A percentile compares a stretch with the other conserved stretches of the same genome.
These are phyloP conservation scores for Gortyna flavago DNA, from an alignment of 2,888 invertebrate genomes.

Conservation along the genomic window DNA sequence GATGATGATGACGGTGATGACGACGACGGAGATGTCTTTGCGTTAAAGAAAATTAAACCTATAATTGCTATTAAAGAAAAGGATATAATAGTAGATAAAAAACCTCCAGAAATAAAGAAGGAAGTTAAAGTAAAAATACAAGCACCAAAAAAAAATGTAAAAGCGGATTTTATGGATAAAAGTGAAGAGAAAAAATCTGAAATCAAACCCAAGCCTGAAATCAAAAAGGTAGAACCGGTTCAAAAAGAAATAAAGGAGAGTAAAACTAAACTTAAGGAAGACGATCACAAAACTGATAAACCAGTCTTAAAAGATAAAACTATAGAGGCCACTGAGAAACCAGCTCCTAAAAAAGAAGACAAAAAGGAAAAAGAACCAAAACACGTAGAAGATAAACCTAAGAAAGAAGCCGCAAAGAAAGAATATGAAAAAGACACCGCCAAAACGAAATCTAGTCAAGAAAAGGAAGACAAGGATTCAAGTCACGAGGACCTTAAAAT, in stretches of 20 bases:
- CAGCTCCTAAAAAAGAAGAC: constrained; percentile 58
- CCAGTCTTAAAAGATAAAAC: constrained; percentile 37
- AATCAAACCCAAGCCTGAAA: constrained; percentile 45
- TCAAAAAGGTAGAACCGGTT: constrained; percentile 48
- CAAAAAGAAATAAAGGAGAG: constrained; percentile 61
- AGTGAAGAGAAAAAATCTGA: constrained; percentile 23
- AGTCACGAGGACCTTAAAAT: constrained; percentile 45
- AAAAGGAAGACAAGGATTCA: constrained; percentile 49
- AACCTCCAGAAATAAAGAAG: constrained; percentile 29
- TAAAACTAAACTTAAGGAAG: constrained; percentile 47
- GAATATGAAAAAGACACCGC: constrained; percentile 51
- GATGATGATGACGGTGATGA: constrained; percentile 27
- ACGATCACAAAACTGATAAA: constrained; percentile 44
- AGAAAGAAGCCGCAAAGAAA: constrained; percentile 57
- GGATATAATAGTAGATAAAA: constrained; percentile 25
- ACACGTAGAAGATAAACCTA: constrained; percentile 54
- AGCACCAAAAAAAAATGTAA: constrained; percentile 23
- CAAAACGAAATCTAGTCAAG: constrained; percentile 51
- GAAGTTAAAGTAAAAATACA: constrained; percentile 35
- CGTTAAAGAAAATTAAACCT: constrained; percentile 10
- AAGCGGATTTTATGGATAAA: constrained; percentile 25
- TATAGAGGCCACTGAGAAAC: constrained; percentile 24
- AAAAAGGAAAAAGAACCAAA: constrained; percentile 64
- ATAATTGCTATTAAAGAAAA: constrained; percentile 34
- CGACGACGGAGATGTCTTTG: not conserved